Conservation (phyloP, 2,113 vertebrate species). For the Arvicanthis niloticus region DNA sequence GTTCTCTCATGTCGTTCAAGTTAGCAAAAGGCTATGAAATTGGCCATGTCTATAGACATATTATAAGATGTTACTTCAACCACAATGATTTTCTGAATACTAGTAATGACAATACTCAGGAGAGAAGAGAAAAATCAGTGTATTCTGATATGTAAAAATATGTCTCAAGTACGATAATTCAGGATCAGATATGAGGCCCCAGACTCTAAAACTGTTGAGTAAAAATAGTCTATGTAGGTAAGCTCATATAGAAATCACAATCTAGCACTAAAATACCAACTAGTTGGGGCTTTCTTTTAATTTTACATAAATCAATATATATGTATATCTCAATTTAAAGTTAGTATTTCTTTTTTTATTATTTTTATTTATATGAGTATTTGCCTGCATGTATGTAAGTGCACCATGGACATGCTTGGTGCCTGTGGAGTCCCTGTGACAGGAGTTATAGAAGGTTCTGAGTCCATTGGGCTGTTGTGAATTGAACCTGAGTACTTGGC, state of each 20-base stretch:
- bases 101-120: background rate
- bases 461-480: background rate
- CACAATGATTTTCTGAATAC: background rate
- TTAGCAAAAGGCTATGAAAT: constrained; percentile 30
- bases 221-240: background rate
- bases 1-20: background rate
- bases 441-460: background rate
- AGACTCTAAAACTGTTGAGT: background rate
- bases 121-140: background rate
- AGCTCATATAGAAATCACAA: constrained; percentile 24
- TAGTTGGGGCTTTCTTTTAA: background rate
- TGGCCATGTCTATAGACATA: background rate
- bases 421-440: background rate
- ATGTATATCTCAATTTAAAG: background rate
- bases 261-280: background rate
- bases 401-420: background rate
- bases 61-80: background rate
- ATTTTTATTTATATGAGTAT: background rate
- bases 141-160: constrained; percentile 43
- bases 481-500: background rate
- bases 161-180: background rate
- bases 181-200: background rate
- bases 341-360: background rate
- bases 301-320: background rate
- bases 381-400: background rate